Conservation (phyloP, 2,888 invertebrate species). For the Coelopa pilipes region DNA sequence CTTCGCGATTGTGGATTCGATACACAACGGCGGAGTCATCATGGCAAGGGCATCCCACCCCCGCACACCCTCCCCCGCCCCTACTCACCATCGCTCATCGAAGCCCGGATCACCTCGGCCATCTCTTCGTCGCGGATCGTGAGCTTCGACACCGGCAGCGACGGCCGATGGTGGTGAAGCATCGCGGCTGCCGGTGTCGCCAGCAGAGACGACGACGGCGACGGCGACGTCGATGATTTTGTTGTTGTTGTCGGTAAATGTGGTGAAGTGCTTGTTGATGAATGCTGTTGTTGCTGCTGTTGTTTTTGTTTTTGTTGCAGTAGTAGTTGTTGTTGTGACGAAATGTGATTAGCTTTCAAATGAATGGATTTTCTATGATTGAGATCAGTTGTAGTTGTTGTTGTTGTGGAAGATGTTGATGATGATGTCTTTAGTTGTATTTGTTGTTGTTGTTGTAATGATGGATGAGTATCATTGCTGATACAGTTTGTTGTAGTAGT, state of each 20-base stretch:
- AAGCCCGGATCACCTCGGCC: constrained; percentile 62
- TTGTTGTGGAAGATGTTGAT: constrained; percentile 2
- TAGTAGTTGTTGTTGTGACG: constrained; percentile 20
- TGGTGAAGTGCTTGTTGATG: constrained; percentile 28
- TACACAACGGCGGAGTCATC: too few relatives aligned
- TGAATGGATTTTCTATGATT: constrained; percentile 25
- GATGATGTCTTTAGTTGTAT: constrained; percentile 1
- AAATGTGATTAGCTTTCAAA: constrained; percentile 23
- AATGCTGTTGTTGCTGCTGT: constrained; percentile 36
- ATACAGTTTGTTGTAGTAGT: constrained; percentile 43
- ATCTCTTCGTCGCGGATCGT: constrained; percentile 62
- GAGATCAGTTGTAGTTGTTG: constrained; percentile 27
- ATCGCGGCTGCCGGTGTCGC: constrained; percentile 41
- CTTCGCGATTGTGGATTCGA: too few relatives aligned
- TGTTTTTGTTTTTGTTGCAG: constrained; percentile 44
- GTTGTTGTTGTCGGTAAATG: constrained; percentile 35
- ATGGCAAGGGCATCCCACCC: too few relatives aligned
- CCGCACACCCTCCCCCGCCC: too few relatives aligned
- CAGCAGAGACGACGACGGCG: constrained; percentile 40
- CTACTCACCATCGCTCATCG: constrained; percentile 61
- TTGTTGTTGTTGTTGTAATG: constrained; percentile 38
- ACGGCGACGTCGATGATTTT: constrained; percentile 50
- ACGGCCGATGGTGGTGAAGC: constrained; percentile 58
- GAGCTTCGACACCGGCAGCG: constrained; percentile 60
- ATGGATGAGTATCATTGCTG: constrained; percentile 36